A percentile compares a stretch with the other conserved stretches of the same genome.
Evolutionary conservation across 1,140 invertebrate genomes (phyloP).

Genomic region (Papilio dardanus): DNA sequence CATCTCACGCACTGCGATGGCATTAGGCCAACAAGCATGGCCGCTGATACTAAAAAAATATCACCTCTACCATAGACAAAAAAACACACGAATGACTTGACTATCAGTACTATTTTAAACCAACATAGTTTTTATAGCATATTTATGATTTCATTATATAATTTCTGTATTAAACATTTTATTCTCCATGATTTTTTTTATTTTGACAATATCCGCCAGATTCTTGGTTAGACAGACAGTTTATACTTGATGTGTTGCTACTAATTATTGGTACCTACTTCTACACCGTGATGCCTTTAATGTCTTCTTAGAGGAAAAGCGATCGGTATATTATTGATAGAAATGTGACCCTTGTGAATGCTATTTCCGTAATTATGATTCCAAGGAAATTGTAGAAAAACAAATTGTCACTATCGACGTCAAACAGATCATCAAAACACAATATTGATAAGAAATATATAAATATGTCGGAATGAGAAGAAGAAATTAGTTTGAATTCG

Average conservation of each 20-base stretch:
- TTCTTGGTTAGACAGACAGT: too few species aligned
- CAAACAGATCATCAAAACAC: background rate
- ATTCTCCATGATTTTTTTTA: too few species aligned
- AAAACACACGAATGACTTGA: background rate
- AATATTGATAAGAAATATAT: background rate
- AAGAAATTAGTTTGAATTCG: too few species aligned
- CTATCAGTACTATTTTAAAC: background rate
- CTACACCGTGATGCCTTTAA: too few species aligned
- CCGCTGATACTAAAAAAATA: slow-evolving; percentile 48
- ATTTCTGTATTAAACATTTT: background rate
- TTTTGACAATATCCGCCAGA: too few species aligned
- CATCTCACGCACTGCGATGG: slow-evolving; percentile 77
- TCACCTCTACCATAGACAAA: slow-evolving; percentile 8
- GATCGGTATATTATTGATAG: too few species aligned
- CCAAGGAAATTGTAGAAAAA: background rate
- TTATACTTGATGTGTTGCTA: too few species aligned
- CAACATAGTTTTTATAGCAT: background rate
- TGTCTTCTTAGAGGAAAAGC: background rate
- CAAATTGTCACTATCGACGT: background rate
- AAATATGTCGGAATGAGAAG: too few species aligned
- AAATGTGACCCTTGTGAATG: too few species aligned
- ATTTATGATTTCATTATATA: too few species aligned
- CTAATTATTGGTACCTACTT: too few species aligned
- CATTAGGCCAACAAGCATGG: slow-evolving; percentile 61
- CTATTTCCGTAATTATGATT: background rate